These are phyloP conservation scores for Andrena haemorrhoa DNA, from an alignment of 2,888 invertebrate genomes.

Conservation along the genomic window DNA sequence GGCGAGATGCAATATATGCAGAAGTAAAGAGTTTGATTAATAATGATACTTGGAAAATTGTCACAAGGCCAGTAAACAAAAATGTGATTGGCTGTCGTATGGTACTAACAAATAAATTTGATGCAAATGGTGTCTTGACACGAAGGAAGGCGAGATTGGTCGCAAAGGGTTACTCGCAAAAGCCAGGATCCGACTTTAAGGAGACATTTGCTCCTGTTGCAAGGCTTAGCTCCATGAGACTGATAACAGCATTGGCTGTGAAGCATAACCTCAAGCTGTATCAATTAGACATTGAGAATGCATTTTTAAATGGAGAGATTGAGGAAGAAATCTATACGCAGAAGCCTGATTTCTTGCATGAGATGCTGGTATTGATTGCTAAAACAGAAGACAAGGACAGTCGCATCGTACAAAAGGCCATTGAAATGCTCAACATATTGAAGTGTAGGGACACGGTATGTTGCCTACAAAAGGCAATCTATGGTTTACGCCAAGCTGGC, in stretches of 20 bases:
- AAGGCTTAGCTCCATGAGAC: not conserved
- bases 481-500: not conserved
- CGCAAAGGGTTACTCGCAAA: not conserved
- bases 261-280: not conserved
- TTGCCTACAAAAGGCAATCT: not conserved
- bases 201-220: not conserved
- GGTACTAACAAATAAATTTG: not conserved
- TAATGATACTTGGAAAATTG: slow-evolving; percentile 1
- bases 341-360: not conserved
- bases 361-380: not conserved
- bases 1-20: not conserved
- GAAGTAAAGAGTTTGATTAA: not conserved
- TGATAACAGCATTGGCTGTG: not conserved
- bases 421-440: not conserved
- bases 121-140: not conserved
- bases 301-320: slow-evolving; percentile 3
- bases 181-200: not conserved
- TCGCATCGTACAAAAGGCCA: not conserved
- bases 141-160: not conserved
- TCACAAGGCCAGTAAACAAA: not conserved
- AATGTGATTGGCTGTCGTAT: not conserved
- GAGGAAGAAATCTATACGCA: not conserved
- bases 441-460: not conserved
- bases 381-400: not conserved
- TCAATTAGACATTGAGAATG: not conserved